Percentiles rank a stretch among this genome's conserved stretches.
Evolutionary conservation across 2,113 vertebrate species (phyloP).

Genomic region (Chunga burmeisteri): DNA sequence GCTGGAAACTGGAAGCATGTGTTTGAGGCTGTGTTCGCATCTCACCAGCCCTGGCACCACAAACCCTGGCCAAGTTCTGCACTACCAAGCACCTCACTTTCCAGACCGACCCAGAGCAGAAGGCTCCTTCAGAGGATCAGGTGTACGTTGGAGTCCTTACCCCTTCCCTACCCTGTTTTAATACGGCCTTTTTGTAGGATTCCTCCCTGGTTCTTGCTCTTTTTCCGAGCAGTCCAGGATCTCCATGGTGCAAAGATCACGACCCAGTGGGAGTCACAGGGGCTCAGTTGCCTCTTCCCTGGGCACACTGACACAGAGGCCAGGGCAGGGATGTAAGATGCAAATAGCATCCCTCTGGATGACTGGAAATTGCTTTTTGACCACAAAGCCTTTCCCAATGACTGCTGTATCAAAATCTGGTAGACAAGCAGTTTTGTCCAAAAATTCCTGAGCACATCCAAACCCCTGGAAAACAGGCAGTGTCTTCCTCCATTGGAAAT

Average conservation of each 20-base stretch:
- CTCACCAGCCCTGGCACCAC: not conserved
- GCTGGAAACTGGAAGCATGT: not conserved
- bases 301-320: not conserved
- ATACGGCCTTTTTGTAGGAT: not conserved
- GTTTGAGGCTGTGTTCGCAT: not conserved
- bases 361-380: not conserved
- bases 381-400: not conserved
- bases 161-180: not conserved
- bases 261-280: accelerated
- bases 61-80: not conserved
- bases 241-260: not conserved
- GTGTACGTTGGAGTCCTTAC: not conserved
- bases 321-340: not conserved
- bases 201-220: not conserved
- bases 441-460: not conserved
- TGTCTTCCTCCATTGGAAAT: not conserved
- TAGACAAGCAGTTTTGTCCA: not conserved
- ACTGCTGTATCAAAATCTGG: not conserved
- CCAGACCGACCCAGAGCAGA: not conserved
- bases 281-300: not conserved
- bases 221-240: not conserved
- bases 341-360: not conserved
- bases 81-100: not conserved
- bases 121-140: not conserved
- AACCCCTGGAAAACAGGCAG: not conserved